Conservation (phyloP, 2,113 vertebrate species). For the Empidonax traillii region DNA sequence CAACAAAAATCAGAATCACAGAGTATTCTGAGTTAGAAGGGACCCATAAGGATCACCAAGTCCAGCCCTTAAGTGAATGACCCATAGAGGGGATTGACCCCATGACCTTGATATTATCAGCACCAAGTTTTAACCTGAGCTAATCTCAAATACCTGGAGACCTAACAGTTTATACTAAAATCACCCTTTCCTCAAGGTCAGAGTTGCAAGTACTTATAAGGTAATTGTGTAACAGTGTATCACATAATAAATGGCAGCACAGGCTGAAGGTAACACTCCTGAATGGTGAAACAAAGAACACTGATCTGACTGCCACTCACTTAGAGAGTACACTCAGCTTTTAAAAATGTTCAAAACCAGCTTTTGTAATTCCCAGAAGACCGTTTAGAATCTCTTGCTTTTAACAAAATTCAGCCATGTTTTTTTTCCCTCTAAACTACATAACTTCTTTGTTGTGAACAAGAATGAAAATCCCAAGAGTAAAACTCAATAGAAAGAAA, state of each 20-base stretch:
- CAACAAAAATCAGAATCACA: not conserved
- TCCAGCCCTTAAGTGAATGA: not conserved
- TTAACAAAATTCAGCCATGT: not conserved
- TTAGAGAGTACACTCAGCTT: not conserved
- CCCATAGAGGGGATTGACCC: not conserved
- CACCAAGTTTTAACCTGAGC: not conserved
- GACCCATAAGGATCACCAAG: not conserved
- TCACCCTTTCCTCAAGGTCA: not conserved
- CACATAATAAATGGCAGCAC: not conserved
- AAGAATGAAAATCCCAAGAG: not conserved
- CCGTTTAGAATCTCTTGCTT: not conserved
- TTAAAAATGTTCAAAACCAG: not conserved
- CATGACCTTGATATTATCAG: not conserved
- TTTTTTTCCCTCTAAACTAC: not conserved
- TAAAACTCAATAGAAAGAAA: not conserved
- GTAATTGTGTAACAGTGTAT: accelerated
- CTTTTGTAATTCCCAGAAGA: not conserved
- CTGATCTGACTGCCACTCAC: not conserved
- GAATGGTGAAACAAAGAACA: not conserved
- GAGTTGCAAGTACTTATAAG: not conserved
- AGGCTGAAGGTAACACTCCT: not conserved
- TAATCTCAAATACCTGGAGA: not conserved
- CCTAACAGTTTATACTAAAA: not conserved
- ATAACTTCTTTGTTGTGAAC: not conserved
- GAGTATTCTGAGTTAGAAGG: not conserved